A percentile compares a stretch with the other conserved stretches of the same genome.
These are phyloP conservation scores for Glaucomys volans DNA, from an alignment of 2,113 vertebrate genomes.

Conservation along the genomic window DNA sequence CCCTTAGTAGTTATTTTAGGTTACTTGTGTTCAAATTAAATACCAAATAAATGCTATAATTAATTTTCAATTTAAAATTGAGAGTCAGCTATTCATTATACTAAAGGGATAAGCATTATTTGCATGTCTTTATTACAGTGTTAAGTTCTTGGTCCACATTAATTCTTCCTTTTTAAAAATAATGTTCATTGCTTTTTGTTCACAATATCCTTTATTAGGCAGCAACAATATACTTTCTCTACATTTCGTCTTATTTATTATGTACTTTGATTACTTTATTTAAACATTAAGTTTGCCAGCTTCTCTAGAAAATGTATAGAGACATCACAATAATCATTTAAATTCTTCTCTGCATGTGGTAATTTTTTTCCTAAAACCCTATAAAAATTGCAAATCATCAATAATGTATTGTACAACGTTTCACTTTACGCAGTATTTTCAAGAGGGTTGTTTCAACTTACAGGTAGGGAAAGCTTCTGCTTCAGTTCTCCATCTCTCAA, in stretches of 20 bases:
- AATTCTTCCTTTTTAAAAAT: not conserved
- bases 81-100: not conserved
- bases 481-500: not conserved
- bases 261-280: conserved; percentile 48
- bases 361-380: conserved; percentile 26
- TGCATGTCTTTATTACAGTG: not conserved
- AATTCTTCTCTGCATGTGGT: not conserved
- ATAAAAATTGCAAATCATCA: conserved; percentile 12
- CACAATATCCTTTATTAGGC: not conserved
- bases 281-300: not conserved
- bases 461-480: not conserved
- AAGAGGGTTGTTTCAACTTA: not conserved
- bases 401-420: not conserved
- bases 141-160: not conserved
- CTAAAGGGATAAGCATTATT: not conserved
- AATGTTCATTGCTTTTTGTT: not conserved
- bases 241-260: conserved; percentile 55
- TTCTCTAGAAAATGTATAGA: not conserved
- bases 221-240: not conserved
- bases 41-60: not conserved
- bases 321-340: conserved; percentile 45
- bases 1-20: not conserved
- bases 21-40: not conserved
- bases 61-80: conserved; percentile 25
- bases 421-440: not conserved